Percentiles rank a stretch among this genome's conserved stretches.
phyloP scores from a whole-genome alignment of 2,888 invertebrate genomes.

The Sinopyrophorus schimmeli region DNA sequence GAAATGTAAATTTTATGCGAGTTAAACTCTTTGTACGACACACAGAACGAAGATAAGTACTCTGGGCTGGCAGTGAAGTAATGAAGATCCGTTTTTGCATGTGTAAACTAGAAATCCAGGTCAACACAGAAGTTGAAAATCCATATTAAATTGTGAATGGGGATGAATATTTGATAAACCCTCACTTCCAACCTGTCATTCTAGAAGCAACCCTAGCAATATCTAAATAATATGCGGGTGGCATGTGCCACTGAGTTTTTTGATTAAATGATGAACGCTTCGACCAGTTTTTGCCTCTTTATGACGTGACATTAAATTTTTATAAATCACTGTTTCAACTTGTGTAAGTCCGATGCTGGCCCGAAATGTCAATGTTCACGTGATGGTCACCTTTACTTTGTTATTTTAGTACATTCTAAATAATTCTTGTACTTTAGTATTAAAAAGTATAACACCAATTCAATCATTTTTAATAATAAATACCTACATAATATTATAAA shows the following conservation, averaged over 20 bases:
- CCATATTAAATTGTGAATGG: slow-evolving; percentile 32
- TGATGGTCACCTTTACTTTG: too few species aligned
- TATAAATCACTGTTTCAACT: too few species aligned
- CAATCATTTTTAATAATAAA: too few species aligned
- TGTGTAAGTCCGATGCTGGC: too few species aligned
- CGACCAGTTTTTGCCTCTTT: slow-evolving; percentile 16
- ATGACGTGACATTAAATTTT: slow-evolving; percentile 6
- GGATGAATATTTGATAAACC: slow-evolving; percentile 33
- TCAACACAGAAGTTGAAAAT: slow-evolving; percentile 32
- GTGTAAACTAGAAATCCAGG: slow-evolving; percentile 33
- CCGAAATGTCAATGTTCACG: too few species aligned
- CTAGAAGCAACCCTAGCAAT: slow-evolving; percentile 32
- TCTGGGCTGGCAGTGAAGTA: slow-evolving; percentile 25
- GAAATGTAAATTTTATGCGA: slow-evolving; percentile 29
- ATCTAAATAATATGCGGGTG: slow-evolving; percentile 33
- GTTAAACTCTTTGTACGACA: slow-evolving; percentile 30
- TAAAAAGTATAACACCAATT: too few species aligned
- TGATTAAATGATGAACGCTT: slow-evolving; percentile 31
- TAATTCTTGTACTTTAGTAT: too few species aligned
- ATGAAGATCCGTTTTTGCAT: slow-evolving; percentile 32
- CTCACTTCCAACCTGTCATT: slow-evolving; percentile 33
- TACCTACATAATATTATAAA: too few species aligned
- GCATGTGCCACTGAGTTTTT: slow-evolving; percentile 30
- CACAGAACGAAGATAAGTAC: slow-evolving; percentile 24
- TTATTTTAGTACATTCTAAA: too few species aligned